Percentiles rank a stretch among this genome's conserved stretches.
These are phyloP conservation scores for Chionomys nivalis DNA, from an alignment of 2,113 vertebrate species.

Conservation along the genomic window DNA sequence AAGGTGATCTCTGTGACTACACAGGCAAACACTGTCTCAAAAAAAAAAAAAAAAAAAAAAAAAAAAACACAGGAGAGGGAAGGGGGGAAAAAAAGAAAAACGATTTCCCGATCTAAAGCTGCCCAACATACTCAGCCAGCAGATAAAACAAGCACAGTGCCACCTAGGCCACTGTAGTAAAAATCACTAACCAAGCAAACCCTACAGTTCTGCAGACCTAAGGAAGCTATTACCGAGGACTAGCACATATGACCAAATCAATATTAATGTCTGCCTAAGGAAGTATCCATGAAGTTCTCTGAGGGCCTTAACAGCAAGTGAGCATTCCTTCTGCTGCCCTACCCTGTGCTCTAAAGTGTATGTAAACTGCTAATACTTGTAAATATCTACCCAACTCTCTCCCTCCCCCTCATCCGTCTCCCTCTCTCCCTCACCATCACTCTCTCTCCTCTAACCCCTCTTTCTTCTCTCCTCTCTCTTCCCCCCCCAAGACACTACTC, in stretches of 20 bases:
- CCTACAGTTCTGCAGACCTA: not conserved
- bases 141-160: not conserved
- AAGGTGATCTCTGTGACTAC: not conserved
- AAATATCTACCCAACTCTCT: not conserved
- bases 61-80: too few species aligned
- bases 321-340: not conserved
- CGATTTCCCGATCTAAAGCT: not conserved
- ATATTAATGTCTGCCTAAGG: not conserved
- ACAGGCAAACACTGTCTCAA: not conserved
- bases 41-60: too few species aligned
- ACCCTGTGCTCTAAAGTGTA: not conserved
- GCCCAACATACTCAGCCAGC: not conserved
- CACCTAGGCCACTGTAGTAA: not conserved
- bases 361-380: not conserved
- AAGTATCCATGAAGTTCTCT: not conserved
- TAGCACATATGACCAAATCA: not conserved
- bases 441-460: too few species aligned
- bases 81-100: too few species aligned
- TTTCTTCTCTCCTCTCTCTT: not conserved
- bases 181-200: constrained; percentile 13
- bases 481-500: not conserved
- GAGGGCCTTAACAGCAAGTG: not conserved
- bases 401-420: too few species aligned
- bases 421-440: not conserved
- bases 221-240: not conserved